Percentiles rank a stretch among this genome's conserved stretches.
phyloP scores from a whole-genome alignment of 2,797 vertebrate genomes.

The Siniperca undulata region DNA sequence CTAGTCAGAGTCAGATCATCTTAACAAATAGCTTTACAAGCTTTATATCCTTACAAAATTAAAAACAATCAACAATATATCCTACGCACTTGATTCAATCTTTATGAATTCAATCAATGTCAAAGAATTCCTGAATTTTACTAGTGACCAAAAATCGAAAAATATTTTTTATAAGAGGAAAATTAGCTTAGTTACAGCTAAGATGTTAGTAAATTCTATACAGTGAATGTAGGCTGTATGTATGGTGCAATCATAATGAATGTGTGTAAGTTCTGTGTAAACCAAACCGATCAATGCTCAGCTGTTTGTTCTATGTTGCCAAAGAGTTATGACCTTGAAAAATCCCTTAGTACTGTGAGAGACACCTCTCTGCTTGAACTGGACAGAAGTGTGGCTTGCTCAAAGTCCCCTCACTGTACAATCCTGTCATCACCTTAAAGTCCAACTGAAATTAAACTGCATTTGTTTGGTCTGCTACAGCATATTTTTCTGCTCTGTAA shows the following conservation, averaged over 20 bases:
- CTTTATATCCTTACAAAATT: constrained; percentile 13
- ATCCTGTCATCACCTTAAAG: neutral
- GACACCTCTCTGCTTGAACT: constrained; percentile 5
- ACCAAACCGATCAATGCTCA: constrained; percentile 23
- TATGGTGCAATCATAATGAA: neutral
- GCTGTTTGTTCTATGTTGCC: constrained; percentile 42
- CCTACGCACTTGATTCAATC: constrained; percentile 24
- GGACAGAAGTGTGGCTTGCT: constrained; percentile 18
- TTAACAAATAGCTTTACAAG: constrained; percentile 5
- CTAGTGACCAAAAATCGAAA: constrained; percentile 44
- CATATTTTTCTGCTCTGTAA: neutral
- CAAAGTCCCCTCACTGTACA: neutral
- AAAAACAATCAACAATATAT: constrained; percentile 6
- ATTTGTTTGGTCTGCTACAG: neutral
- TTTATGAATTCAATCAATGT: constrained; percentile 13
- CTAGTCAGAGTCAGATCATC: constrained; percentile 11
- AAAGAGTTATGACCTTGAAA: constrained; percentile 52
- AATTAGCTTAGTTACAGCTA: constrained; percentile 10
- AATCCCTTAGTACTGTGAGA: constrained; percentile 48
- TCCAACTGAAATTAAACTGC: neutral
- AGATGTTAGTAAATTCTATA: constrained; percentile 21
- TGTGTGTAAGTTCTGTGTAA: constrained; percentile 15
- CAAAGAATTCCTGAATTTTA: constrained; percentile 17
- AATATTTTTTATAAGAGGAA: constrained; percentile 8
- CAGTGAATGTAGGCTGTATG: constrained; percentile 43